Evolutionary conservation across 2,888 invertebrate genomes (phyloP).

Genomic region (Nemotelus pantherinus): DNA sequence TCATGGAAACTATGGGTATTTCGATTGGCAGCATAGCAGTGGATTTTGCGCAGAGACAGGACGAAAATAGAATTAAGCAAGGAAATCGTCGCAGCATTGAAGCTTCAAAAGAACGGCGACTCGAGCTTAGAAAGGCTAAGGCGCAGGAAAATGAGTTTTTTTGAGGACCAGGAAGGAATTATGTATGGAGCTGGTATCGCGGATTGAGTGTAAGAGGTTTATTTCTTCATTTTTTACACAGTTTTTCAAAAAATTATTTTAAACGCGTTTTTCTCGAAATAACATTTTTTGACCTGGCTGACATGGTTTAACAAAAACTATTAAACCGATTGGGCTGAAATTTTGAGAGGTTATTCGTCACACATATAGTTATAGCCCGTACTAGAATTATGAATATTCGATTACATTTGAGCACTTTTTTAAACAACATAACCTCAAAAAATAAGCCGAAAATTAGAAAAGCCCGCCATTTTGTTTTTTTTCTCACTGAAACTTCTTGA

Average conservation of each 20-base stretch:
- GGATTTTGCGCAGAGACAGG: constrained; percentile 11
- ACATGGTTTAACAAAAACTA: constrained; percentile 10
- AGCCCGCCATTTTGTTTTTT: too few species aligned
- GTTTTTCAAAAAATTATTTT: constrained; percentile 6
- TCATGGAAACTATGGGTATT: constrained; percentile 6
- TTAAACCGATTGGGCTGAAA: constrained; percentile 2
- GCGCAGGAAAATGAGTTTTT: neutral
- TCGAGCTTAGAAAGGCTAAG: neutral
- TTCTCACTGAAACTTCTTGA: too few species aligned
- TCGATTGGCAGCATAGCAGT: neutral
- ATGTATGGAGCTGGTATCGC: constrained; percentile 21
- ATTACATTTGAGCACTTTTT: too few species aligned
- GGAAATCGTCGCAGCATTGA: too few species aligned
- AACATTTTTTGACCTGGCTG: too few species aligned
- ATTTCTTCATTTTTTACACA: neutral
- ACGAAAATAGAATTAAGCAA: neutral
- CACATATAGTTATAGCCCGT: too few species aligned
- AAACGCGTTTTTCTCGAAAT: constrained; percentile 15
- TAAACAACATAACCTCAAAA: too few species aligned
- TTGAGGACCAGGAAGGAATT: constrained; percentile 16
- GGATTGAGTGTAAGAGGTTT: constrained; percentile 1
- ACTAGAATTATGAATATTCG: too few species aligned
- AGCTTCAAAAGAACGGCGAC: neutral
- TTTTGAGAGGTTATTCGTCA: too few species aligned
- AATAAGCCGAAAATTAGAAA: too few species aligned